These are phyloP conservation scores for Hypotaenidia okinawae DNA, from an alignment of 2,797 vertebrate genomes.

Conservation along the genomic window DNA sequence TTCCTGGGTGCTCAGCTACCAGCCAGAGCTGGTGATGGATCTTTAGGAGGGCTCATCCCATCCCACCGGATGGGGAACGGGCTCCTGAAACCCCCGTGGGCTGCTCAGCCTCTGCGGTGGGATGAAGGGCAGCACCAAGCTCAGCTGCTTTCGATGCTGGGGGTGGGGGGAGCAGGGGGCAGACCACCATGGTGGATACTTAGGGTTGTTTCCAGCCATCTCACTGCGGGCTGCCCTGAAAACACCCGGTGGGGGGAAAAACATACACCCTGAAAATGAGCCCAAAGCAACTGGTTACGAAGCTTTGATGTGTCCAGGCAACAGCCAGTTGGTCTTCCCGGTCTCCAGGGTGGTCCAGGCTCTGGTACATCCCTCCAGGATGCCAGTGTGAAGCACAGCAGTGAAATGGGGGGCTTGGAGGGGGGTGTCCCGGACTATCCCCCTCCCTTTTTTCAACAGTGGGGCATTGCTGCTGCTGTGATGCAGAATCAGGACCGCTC, in stretches of 20 bases:
- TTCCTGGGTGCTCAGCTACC: fast-evolving
- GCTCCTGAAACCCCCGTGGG: fast-evolving
- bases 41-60: background rate
- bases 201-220: background rate
- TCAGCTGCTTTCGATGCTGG: fast-evolving
- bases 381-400: background rate
- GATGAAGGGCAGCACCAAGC: background rate
- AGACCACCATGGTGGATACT: background rate
- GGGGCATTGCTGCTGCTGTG: background rate
- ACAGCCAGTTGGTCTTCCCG: background rate
- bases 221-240: background rate
- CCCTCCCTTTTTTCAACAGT: background rate
- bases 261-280: background rate
- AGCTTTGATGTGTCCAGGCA: fast-evolving
- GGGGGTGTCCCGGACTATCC: fast-evolving
- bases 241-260: background rate
- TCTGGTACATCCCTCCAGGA: background rate
- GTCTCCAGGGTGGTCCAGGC: background rate
- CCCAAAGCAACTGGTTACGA: background rate
- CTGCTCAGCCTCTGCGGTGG: background rate
- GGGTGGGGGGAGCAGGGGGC: background rate
- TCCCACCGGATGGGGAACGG: fast-evolving
- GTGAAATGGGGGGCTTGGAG: background rate
- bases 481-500: background rate
- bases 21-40: background rate